Conservation (phyloP, 2,888 invertebrate genomes). For the Apamea crenata region DNA sequence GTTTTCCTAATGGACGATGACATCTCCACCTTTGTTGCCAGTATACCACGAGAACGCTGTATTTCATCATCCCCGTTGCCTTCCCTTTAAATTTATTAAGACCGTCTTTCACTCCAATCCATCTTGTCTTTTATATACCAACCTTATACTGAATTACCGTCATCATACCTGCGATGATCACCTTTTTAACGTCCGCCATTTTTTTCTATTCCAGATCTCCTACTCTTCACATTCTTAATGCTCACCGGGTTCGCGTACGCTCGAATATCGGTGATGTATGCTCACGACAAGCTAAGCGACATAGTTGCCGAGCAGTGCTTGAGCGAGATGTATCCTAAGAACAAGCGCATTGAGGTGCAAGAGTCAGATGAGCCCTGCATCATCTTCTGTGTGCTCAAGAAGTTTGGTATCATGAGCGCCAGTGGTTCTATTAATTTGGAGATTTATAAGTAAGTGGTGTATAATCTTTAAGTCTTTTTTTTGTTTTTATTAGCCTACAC, state of each 20-base stretch:
- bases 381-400: slow-evolving; percentile 85
- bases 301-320: slow-evolving; percentile 82
- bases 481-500: too few relatives aligned
- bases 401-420: slow-evolving; percentile 84
- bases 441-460: slow-evolving; percentile 76
- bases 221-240: slow-evolving; percentile 64
- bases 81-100: neutral
- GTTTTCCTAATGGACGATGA: too few relatives aligned
- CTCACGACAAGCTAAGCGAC: slow-evolving; percentile 84
- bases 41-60: neutral
- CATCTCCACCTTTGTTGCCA: too few relatives aligned
- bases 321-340: slow-evolving; percentile 83
- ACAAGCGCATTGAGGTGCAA: slow-evolving; percentile 78
- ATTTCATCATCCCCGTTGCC: neutral
- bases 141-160: too few relatives aligned
- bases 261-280: slow-evolving; percentile 86
- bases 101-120: neutral
- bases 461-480: too few relatives aligned
- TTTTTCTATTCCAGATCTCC: slow-evolving; percentile 59
- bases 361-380: slow-evolving; percentile 86
- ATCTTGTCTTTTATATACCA: neutral
- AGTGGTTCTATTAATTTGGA: slow-evolving; percentile 84
- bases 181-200: neutral
- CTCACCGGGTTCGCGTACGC: slow-evolving; percentile 70
- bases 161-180: neutral